phyloP scores from a whole-genome alignment of 2,797 vertebrate species.

The Megalops cyprinoides region DNA sequence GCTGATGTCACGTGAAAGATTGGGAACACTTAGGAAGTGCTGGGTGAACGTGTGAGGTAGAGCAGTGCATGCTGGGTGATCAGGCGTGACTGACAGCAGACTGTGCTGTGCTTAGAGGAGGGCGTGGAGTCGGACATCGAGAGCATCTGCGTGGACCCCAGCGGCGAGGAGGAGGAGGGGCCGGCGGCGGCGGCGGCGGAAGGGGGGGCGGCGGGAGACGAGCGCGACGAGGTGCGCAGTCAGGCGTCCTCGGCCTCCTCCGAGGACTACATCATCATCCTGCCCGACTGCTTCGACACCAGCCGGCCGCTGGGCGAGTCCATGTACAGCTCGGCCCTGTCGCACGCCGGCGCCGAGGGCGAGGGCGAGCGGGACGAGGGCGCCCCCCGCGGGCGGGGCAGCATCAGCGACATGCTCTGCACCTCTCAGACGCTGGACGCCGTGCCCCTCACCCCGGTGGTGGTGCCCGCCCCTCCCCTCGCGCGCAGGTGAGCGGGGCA shows the following conservation, averaged over 20 bases:
- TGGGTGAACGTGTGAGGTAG: neutral
- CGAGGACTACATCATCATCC: slow-evolving; percentile 93
- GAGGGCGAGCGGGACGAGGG: slow-evolving; percentile 54
- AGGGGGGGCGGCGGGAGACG: slow-evolving; percentile 66
- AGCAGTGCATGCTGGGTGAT: neutral
- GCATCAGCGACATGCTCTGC: slow-evolving; percentile 73
- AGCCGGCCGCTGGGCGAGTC: slow-evolving; percentile 91
- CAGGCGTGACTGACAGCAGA: neutral
- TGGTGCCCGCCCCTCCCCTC: slow-evolving; percentile 55
- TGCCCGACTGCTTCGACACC: slow-evolving; percentile 97
- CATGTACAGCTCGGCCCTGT: slow-evolving; percentile 91
- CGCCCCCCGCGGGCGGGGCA: slow-evolving; percentile 52
- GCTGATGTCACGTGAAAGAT: neutral
- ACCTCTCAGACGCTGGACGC: slow-evolving; percentile 79
- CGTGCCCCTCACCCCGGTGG: slow-evolving; percentile 74
- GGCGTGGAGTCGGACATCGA: slow-evolving; percentile 50
- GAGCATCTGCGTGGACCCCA: slow-evolving; percentile 50
- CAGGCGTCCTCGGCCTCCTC: slow-evolving; percentile 88
- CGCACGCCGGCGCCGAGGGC: slow-evolving; percentile 74
- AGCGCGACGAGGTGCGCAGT: slow-evolving; percentile 89
- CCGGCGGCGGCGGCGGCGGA: slow-evolving; percentile 47
- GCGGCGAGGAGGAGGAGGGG: slow-evolving; percentile 36
- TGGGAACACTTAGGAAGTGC: neutral
- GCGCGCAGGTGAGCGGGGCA: too few relatives aligned
- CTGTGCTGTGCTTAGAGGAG: slow-evolving; percentile 39